phyloP scores from a whole-genome alignment of 2,113 vertebrate genomes.

The Megaleporinus macrocephalus region DNA sequence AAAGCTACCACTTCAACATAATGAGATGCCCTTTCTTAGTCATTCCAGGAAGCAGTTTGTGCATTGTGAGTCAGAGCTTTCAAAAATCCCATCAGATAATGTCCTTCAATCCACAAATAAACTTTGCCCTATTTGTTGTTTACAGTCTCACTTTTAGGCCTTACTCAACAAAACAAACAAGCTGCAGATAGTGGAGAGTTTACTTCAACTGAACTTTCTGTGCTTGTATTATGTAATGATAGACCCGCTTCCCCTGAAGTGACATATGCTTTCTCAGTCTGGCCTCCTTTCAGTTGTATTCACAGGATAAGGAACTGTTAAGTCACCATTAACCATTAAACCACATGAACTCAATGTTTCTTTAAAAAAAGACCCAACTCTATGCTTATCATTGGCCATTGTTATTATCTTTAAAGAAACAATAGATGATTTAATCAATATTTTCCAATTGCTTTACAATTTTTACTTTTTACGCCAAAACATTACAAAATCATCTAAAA shows the following conservation, averaged over 20 bases:
- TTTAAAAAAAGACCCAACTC: too few relatives aligned
- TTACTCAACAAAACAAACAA: conserved; percentile 32
- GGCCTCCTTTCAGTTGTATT: too few relatives aligned
- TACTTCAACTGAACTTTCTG: neutral
- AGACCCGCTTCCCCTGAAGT: neutral
- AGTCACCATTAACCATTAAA: too few relatives aligned
- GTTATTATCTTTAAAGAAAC: too few relatives aligned
- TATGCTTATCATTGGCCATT: too few relatives aligned
- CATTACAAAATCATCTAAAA: too few relatives aligned
- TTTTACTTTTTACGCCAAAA: too few relatives aligned
- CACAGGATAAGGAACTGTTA: too few relatives aligned
- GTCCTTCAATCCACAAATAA: conserved; percentile 23
- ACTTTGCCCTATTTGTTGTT: conserved; percentile 4
- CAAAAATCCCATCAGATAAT: neutral
- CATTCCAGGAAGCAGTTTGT: neutral
- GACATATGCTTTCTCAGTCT: neutral
- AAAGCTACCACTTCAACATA: neutral
- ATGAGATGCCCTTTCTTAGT: neutral
- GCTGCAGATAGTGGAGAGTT: conserved; percentile 9
- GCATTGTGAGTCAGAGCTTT: neutral
- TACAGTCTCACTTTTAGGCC: conserved; percentile 25
- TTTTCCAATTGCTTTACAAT: too few relatives aligned
- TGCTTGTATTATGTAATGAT: neutral
- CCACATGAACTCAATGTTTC: too few relatives aligned
- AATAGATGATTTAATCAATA: too few relatives aligned